phyloP scores from a whole-genome alignment of 2,113 vertebrate species.

The Brachionichthys hirsutus region DNA sequence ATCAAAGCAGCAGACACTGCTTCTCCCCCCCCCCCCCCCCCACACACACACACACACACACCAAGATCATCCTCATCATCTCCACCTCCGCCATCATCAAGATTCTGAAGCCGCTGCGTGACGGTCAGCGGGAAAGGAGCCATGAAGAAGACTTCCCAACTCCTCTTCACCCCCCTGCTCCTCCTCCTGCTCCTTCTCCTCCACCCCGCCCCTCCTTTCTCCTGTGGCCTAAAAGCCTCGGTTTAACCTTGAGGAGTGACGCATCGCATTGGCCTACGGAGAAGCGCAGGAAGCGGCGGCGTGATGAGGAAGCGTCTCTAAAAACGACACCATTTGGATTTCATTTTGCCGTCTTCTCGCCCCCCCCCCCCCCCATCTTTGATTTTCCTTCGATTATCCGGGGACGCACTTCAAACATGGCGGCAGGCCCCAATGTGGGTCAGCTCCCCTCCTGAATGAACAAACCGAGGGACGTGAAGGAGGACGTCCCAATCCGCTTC shows the following conservation, averaged over 20 bases:
- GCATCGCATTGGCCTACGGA: constrained; percentile 32
- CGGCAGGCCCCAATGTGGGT: too few species aligned
- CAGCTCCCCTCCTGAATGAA: too few species aligned
- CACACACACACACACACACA: constrained; percentile 1
- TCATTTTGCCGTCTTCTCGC: too few species aligned
- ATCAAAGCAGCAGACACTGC: constrained; percentile 41
- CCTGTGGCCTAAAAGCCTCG: constrained; percentile 29
- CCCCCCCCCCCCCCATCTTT: too few species aligned
- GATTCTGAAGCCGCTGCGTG: too few species aligned
- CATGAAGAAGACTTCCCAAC: constrained; percentile 10
- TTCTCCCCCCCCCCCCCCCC: not conserved
- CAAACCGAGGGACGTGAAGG: too few species aligned
- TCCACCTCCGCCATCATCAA: not conserved
- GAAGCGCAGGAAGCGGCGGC: not conserved
- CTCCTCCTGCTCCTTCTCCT: too few species aligned
- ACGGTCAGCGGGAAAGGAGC: too few species aligned
- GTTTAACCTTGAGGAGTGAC: constrained; percentile 72
- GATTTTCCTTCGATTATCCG: too few species aligned
- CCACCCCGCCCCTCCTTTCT: not conserved
- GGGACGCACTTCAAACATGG: too few species aligned
- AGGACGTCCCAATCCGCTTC: not conserved
- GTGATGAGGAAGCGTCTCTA: too few species aligned
- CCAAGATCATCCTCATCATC: not conserved
- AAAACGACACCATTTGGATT: too few species aligned
- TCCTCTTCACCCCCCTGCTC: constrained; percentile 4